Conservation (phyloP, 2,888 invertebrate genomes). For the Syrista parreyssii region DNA sequence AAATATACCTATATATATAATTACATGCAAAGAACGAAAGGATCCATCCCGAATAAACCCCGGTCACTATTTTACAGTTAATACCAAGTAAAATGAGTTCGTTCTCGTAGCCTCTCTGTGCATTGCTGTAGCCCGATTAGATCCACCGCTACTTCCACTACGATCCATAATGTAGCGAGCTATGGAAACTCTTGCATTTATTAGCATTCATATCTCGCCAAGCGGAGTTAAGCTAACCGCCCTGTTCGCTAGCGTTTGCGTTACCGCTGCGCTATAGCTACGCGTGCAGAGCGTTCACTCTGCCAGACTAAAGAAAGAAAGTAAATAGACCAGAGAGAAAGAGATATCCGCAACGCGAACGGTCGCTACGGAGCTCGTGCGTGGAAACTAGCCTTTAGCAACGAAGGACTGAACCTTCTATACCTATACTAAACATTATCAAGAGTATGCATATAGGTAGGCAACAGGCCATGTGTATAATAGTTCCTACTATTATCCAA, state of each 20-base stretch:
- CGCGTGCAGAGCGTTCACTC: neutral
- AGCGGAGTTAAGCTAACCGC: conserved; percentile 12
- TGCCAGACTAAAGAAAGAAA: neutral
- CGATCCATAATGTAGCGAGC: conserved; percentile 21
- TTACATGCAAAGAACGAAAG: neutral
- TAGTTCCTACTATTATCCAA: neutral
- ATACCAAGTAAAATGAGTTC: neutral
- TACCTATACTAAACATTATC: neutral
- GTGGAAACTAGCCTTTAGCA: neutral
- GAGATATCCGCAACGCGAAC: neutral
- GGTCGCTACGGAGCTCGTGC: neutral
- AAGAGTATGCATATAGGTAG: neutral
- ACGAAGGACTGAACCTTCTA: neutral
- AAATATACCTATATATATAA: neutral
- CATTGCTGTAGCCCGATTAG: conserved; percentile 12
- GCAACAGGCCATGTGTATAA: neutral
- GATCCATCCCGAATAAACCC: neutral
- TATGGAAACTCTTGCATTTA: conserved; percentile 37
- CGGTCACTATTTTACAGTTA: neutral
- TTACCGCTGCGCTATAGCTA: conserved; percentile 8
- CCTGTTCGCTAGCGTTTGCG: conserved; percentile 8
- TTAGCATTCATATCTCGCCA: conserved; percentile 34
- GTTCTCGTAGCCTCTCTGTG: neutral
- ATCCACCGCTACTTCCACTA: conserved; percentile 15
- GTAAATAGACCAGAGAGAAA: neutral